Evolutionary conservation across 2,888 invertebrate species (phyloP), one percentile per base, ranked within the genome.

Genomic region (Epinotia brunnichana): DNA sequence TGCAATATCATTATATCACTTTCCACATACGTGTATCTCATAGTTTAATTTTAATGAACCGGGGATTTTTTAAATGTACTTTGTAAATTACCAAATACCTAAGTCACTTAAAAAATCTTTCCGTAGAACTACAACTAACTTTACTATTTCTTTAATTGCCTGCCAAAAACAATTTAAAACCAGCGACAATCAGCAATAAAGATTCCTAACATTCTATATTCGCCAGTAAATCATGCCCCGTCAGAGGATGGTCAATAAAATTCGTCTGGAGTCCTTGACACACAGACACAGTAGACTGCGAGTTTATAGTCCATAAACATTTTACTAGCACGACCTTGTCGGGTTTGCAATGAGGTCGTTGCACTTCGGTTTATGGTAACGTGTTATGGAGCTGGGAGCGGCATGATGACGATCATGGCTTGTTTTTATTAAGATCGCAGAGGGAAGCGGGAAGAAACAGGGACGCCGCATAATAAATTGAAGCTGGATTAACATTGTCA

Each of bases 271-370:
- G 91, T 87, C 92, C 93, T 92, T 93, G 93, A 92, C 93, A 92
- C 82, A 91, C 87, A 91, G 91, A 91, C 92, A 90, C 88, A 86
- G 84, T 88, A 90, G 90, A 90, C 91, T 90, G 83, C 86, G 88
- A 80, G 88, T 92, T 93, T 93, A 93, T 92, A 90, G 92, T 83
- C 91, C 89, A 93, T 93, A 92, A 92, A 93, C 91, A 92, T 92
- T 93, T 92, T 92, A 92, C 92, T 92, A 92, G 91, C 90, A 75
- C 91, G 90, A 90, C 92, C 93, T 92, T 92, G 91, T 89, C 88
- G 91, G 91, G 92, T 91, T 89, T 92, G 90, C 91, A 91, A 85
- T 87, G 89, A 88, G 92, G 91, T 91, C 90, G 89, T 88, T 93
- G 92, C 91, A 92, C 92, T 85, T 85, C 78, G 81, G 78, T 87